phyloP scores from a whole-genome alignment of 2,888 invertebrate genomes.

The Andrena praecox region DNA sequence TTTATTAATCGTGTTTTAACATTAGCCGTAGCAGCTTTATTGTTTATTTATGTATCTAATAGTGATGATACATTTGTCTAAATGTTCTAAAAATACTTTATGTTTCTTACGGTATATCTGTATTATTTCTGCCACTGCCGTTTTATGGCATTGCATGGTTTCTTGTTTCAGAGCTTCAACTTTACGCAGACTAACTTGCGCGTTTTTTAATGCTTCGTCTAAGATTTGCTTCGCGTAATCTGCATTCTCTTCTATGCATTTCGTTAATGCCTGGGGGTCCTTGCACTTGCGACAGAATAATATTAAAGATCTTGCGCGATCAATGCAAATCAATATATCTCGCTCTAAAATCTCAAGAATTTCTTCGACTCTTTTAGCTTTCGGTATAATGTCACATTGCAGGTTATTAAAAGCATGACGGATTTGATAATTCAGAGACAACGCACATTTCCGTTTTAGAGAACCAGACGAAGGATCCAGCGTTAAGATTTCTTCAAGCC shows the following conservation, averaged over 20 bases:
- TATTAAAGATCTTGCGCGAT: slow-evolving; percentile 51
- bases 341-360: slow-evolving; percentile 47
- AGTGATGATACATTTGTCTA: slow-evolving; percentile 60
- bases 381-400: slow-evolving; percentile 35
- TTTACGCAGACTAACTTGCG: background rate
- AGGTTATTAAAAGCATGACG: slow-evolving; percentile 50
- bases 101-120: slow-evolving; percentile 20
- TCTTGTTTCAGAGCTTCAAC: slow-evolving; percentile 31
- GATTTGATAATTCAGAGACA: slow-evolving; percentile 58
- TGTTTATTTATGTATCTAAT: slow-evolving; percentile 21
- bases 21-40: background rate
- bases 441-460: slow-evolving; percentile 57
- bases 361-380: slow-evolving; percentile 30
- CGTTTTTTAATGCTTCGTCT: slow-evolving; percentile 36
- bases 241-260: slow-evolving; percentile 59
- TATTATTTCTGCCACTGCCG: background rate
- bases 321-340: slow-evolving; percentile 30
- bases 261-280: slow-evolving; percentile 45
- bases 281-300: slow-evolving; percentile 52
- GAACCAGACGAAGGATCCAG: slow-evolving; percentile 63
- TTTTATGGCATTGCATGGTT: slow-evolving; percentile 53
- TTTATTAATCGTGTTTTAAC: background rate
- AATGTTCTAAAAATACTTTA: slow-evolving; percentile 31
- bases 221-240: slow-evolving; percentile 57
- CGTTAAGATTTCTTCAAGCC: slow-evolving; percentile 52